Percentiles rank a stretch among this genome's conserved stretches.
Conservation (phyloP, 2,888 invertebrate genomes). For the Corbicula japonica region DNA sequence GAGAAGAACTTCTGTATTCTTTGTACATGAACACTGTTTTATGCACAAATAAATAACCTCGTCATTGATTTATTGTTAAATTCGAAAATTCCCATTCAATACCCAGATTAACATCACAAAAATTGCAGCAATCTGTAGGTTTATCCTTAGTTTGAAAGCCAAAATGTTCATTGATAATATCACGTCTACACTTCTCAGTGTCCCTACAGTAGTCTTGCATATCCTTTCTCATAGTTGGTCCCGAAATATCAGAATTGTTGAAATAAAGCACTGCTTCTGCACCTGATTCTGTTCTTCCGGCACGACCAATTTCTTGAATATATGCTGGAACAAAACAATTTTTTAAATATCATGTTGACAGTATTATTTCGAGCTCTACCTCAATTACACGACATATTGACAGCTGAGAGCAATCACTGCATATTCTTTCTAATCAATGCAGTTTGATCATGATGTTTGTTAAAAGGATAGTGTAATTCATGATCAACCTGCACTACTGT, state of each 20-base stretch:
- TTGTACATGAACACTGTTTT: background rate
- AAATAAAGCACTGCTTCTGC: slow-evolving; percentile 23
- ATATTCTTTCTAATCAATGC: no score
- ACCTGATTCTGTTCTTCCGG: background rate
- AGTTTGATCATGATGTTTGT: no score
- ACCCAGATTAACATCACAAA: background rate
- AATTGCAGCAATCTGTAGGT: background rate
- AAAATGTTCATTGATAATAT: slow-evolving; percentile 22
- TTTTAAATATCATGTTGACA: no score
- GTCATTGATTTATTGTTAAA: background rate
- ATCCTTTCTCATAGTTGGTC: background rate
- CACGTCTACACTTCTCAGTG: slow-evolving; percentile 3
- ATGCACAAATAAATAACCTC: background rate
- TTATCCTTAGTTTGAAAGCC: slow-evolving; percentile 10
- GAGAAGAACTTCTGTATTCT: no score
- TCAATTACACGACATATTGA: no score
- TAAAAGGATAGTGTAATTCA: no score
- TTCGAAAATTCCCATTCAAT: background rate
- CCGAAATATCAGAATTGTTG: slow-evolving; percentile 11
- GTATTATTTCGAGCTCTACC: no score
- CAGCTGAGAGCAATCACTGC: no score
- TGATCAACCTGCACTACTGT: no score
- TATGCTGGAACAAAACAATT: slow-evolving; percentile 5
- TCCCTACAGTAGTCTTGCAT: slow-evolving; percentile 11
- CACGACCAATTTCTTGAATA: slow-evolving; percentile 23